Base-by-base conservation (phyloP, 2,888 invertebrate genomes). In the Synergus laeviventris region DNA sequence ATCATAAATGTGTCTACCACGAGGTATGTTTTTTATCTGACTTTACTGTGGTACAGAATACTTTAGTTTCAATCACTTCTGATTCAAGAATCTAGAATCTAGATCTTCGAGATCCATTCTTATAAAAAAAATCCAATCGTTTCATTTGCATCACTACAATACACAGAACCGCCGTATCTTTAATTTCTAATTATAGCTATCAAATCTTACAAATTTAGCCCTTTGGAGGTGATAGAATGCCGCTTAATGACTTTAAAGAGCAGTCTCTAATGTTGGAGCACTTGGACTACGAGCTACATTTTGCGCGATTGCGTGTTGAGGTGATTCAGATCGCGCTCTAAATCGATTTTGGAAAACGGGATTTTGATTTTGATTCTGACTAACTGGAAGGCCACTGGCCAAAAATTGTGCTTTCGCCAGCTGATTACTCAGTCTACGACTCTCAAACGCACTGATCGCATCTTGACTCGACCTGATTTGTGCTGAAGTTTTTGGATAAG, bases 221-320 rank as follows among this genome's bases (percentile, higher is more conserved):
- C 31, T 56, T 78, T 59, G 9, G 56, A 77, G 39, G 39, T 64
- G 1, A 49, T 38, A 18, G 64, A 76, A 66, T 59, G 74, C 56
- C 14, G 38, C 66, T 60, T 59, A 45, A 42, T 18, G 75, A 61
- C 70, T 81, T 89, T 87, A 91, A 45, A 91, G 85, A 49, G 91
- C 91, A 60, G 91, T 91, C 80, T 91, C 91, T 60, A 91, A 82
- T 21, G 91, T 85, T 1, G 91, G 90, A 0, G 89, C 90, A 79
- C 90, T 90, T 5, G 91, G 89, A 76, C 90, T 89, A 39, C 90
- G 88, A n/a, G 88, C 77, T 1, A 90, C 89, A 59, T 86, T 85
- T 45, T 86, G 87, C 1, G 83, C 84, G 4, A 81, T 70, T 0
- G 81, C 73, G 45, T 89, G 87, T 42, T 87, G 88, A 1, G 90